Percentiles rank a stretch among this genome's conserved stretches.
phyloP scores from a whole-genome alignment of 2,888 invertebrate species.

The Tanypteryx hageni region DNA sequence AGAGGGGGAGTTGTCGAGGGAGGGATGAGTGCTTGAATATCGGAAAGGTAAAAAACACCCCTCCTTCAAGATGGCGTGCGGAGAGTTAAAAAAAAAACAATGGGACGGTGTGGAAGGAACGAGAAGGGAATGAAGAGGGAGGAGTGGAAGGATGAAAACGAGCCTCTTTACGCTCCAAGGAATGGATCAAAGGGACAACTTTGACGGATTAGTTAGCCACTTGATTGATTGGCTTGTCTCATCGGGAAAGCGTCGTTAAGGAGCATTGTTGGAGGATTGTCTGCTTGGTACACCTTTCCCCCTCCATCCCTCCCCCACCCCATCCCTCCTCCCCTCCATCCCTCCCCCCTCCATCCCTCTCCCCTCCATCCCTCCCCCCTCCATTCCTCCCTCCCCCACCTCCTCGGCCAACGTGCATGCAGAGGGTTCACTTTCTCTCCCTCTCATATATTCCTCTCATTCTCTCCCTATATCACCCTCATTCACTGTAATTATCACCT shows the following conservation, averaged over 20 bases:
- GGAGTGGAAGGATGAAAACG: not conserved
- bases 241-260: constrained; percentile 27
- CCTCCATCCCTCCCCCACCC: not conserved
- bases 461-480: not conserved
- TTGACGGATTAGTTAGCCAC: constrained; percentile 24
- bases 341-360: not conserved
- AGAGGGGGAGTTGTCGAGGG: too few species aligned
- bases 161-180: too few species aligned
- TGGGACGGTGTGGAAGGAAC: not conserved
- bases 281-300: not conserved
- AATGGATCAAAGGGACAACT: constrained; percentile 22
- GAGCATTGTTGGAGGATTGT: constrained; percentile 25
- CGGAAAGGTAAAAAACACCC: too few species aligned
- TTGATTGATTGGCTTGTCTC: constrained; percentile 46
- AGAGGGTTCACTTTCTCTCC: not conserved
- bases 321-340: not conserved
- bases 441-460: too few species aligned
- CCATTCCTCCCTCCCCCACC: not conserved
- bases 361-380: not conserved
- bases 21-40: too few species aligned
- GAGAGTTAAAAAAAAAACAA: too few species aligned
- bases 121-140: not conserved
- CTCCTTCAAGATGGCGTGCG: too few species aligned
- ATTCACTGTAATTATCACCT: too few species aligned
- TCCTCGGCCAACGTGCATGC: not conserved